These are phyloP conservation scores for Sebastes flavidus DNA, from an alignment of 2,797 vertebrate species.

Conservation along the genomic window DNA sequence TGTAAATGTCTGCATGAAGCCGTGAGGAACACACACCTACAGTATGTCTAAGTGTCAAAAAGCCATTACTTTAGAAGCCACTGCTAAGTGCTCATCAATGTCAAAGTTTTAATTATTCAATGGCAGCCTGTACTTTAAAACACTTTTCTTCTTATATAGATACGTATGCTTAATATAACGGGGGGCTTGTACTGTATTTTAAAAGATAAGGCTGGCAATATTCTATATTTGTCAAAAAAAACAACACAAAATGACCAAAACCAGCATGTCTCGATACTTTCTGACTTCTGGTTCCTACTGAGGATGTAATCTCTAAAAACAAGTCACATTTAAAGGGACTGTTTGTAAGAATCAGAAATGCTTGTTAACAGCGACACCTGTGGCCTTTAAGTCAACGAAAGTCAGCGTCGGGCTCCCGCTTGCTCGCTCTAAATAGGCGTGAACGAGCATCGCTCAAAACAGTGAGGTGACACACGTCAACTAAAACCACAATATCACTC, in stretches of 20 bases:
- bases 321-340: not conserved
- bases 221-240: not conserved
- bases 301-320: not conserved
- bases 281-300: not conserved
- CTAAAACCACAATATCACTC: too few species aligned
- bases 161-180: not conserved
- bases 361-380: too few species aligned
- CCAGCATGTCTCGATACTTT: not conserved
- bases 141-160: not conserved
- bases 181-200: not conserved
- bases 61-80: not conserved
- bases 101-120: not conserved
- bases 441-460: too few species aligned
- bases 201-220: not conserved
- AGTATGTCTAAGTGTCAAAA: not conserved
- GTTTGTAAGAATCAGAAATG: too few species aligned
- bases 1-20: not conserved
- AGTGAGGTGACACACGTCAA: too few species aligned
- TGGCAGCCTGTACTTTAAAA: not conserved
- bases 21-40: not conserved
- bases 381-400: too few species aligned
- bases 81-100: not conserved
- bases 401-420: too few species aligned
- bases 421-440: accelerated
- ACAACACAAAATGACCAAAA: not conserved